Conservation (phyloP, 2,888 invertebrate species). For the Ceriagrion tenellum region DNA sequence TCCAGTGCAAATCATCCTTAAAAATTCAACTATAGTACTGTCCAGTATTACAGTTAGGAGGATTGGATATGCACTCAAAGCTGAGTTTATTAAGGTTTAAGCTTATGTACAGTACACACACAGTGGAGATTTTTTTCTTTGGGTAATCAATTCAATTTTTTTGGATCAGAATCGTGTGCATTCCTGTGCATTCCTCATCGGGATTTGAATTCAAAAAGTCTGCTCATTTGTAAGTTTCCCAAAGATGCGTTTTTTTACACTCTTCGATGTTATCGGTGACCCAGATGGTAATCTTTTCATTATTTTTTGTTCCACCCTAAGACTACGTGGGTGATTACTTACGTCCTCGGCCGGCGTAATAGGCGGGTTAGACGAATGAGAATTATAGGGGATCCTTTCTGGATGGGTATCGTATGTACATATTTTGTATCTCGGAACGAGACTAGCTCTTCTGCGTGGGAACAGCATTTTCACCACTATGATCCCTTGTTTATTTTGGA, state of each 20-base stretch:
- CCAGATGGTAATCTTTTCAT: background rate
- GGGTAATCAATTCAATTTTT: too few species aligned
- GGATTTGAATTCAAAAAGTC: background rate
- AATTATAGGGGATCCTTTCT: background rate
- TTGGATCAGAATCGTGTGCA: background rate
- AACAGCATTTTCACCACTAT: background rate
- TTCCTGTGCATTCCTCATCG: background rate
- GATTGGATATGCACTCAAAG: too few species aligned
- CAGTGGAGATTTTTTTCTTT: too few species aligned
- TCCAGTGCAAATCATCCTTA: too few species aligned
- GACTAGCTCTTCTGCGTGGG: background rate
- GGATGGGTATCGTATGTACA: background rate
- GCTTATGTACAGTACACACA: too few species aligned
- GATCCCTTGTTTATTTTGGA: slow-evolving; percentile 8
- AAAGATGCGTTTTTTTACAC: background rate
- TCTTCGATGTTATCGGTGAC: background rate
- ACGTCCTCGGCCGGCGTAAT: background rate
- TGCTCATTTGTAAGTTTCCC: background rate
- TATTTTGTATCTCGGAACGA: background rate
- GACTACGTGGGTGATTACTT: background rate
- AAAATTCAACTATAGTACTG: too few species aligned
- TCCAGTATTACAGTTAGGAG: too few species aligned
- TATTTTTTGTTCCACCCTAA: background rate
- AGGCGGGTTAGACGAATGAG: background rate
- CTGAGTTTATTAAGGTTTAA: too few species aligned